Evolutionary conservation across 37 sponge, comb jelly and placozoan species (phyloP), one percentile per base, ranked within the genome.

Genomic region (Haliclona indistincta): DNA sequence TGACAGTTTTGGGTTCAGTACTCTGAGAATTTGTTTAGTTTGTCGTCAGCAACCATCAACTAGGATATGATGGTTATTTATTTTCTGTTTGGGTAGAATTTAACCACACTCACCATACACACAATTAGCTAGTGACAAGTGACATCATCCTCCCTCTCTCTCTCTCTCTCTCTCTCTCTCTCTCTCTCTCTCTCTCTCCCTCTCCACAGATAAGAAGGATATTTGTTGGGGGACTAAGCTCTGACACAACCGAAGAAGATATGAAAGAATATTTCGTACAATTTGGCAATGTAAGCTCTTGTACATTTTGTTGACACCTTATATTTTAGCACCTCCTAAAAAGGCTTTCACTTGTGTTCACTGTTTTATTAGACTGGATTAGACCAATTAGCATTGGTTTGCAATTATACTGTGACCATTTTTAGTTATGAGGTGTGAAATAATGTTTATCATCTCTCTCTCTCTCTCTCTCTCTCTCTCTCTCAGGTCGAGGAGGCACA

Each of bases 181-280:
- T 61, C 30, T 61, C 32, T 61, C 63, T 29, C 32, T 36, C 63
- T 58, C 63, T 58, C 39, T 40, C 70, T 56, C 70, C 39, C 49
- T n/a, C 36, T 44, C 44, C 47, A 44, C 53, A 84, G 77, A 66
- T 77, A 32, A 75, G 77, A 40, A 55, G 85, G 29, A 84, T 82
- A 29, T 82, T 73, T 74, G 84, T 78, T 42, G 97, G 97, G 3
- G 97, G 97, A 3, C 56, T 96, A 22, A 82, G 90, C 32, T 79
- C 94, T 20, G 88, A 88, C n/a, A 93, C 90, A 43, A 77, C 70
- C 22, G 88, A 86, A 60, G 84, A 80, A n/a, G 97, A 96, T 68
- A 41, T 96, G 34, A 65, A 51, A 54, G 79, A 89, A 13, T 89
- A 88, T 60, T 96, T 96, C 54, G 65, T 70, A 40, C 79, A 86